phyloP scores from a whole-genome alignment of 2,888 invertebrate species.

The Acleris cristana region DNA sequence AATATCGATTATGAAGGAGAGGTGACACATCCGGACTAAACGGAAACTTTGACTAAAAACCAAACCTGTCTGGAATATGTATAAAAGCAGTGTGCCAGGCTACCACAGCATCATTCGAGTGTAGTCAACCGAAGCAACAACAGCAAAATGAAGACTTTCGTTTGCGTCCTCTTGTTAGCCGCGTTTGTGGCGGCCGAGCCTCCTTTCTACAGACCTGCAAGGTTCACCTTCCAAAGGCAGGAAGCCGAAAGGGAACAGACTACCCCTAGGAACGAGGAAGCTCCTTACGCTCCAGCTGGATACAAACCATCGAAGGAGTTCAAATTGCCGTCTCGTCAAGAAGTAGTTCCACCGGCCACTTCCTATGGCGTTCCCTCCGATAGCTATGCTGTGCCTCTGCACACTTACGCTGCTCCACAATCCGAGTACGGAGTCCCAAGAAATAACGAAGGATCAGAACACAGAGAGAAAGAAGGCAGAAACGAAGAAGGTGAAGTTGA shows the following conservation, averaged over 20 bases:
- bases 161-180: conserved; percentile 63
- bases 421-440: conserved; percentile 61
- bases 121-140: conserved; percentile 58
- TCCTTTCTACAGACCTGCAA: conserved; percentile 59
- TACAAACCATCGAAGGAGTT: conserved; percentile 67
- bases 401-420: conserved; percentile 64
- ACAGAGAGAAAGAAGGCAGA: conserved; percentile 26
- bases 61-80: conserved; percentile 51
- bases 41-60: conserved; percentile 65
- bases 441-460: conserved; percentile 36
- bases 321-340: conserved; percentile 66
- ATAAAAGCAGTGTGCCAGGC: conserved; percentile 60
- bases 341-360: conserved; percentile 62
- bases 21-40: conserved; percentile 68
- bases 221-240: conserved; percentile 62
- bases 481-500: conserved; percentile 36
- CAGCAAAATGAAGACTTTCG: conserved; percentile 66
- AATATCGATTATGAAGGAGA: conserved; percentile 72
- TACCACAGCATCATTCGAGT: conserved; percentile 72
- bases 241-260: conserved; percentile 56
- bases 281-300: conserved; percentile 73
- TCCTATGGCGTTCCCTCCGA: conserved; percentile 71
- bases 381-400: conserved; percentile 72
- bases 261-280: conserved; percentile 49
- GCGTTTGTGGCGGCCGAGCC: conserved; percentile 69